Evolutionary conservation across 2,113 vertebrate species (phyloP).

Genomic region (Poeciliopsis prolifica): DNA sequence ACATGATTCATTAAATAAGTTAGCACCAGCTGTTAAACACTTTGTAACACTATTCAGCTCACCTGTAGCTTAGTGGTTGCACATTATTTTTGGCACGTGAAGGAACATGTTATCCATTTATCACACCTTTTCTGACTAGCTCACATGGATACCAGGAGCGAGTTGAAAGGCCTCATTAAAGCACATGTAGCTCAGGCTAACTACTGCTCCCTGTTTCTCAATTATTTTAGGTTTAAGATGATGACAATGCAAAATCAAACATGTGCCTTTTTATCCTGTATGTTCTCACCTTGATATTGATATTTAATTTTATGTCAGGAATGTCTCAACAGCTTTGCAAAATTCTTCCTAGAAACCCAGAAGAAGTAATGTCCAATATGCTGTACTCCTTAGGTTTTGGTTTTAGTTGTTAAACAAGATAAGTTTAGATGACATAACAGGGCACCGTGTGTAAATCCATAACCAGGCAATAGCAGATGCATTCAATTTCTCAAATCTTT

Average conservation of each 20-base stretch:
- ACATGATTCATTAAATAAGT: conserved; percentile 9
- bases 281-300: not conserved
- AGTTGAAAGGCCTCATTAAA: conserved; percentile 36
- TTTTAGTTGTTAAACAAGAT: not conserved
- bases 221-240: not conserved
- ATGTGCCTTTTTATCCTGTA: not conserved
- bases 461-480: not conserved
- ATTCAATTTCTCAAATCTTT: not conserved
- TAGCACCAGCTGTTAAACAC: not conserved
- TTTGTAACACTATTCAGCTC: not conserved
- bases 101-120: conserved; percentile 42
- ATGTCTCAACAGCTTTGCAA: not conserved
- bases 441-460: not conserved
- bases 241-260: not conserved
- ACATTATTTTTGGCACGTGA: conserved; percentile 34
- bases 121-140: conserved; percentile 27
- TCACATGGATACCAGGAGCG: conserved; percentile 43
- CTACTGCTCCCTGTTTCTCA: not conserved
- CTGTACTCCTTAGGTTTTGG: not conserved
- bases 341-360: not conserved
- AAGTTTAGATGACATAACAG: not conserved
- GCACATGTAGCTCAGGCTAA: conserved; percentile 28
- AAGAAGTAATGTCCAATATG: not conserved
- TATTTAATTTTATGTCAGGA: not conserved
- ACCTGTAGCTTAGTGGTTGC: conserved; percentile 11